Base-by-base conservation (phyloP, 2,888 invertebrate species). In the Torymus auratus region DNA sequence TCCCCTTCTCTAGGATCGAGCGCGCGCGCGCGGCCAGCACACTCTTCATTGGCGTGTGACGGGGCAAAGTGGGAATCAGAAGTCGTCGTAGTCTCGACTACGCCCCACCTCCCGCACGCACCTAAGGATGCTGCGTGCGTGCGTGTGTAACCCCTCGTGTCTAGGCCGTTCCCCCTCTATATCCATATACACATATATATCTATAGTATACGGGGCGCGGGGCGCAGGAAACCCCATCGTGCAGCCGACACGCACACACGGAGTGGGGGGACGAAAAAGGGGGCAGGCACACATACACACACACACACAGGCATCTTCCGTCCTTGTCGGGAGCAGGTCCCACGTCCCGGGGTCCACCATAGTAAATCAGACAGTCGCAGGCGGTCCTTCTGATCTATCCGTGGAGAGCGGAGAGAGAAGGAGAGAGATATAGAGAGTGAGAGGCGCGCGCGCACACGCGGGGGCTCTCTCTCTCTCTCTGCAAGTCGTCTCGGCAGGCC, bases 361-460 rank as follows among this genome's bases (percentile, higher is more conserved):
- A 88, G 88, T 89, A 90, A 90, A 90, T 90, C 90, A 90, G 90
- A 86, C 88, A 88, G 88, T 89, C 88, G 88, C 90, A 88, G 89
- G 89, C 90, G 90, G 89, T 90, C 89, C 88, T 89, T 90, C 88
- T 89, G 89, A 90, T 89, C 90, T 89, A 87, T 87, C 85, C 87
- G 84, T 81, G 83, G 28, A 15, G 23, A 85, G 58, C 58, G 84
- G 81, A 83, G 86, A 60, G 65, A 41, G 55, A 52, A 60, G 41
- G 62, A 73, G 70, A 64, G 50, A 69, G 55, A 69, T 67, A 67
- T 41, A 65, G 58, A 75, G 70, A 61, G 67, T 41, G 56, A 53
- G 71, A 64, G 78, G 56, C 72, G 67, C 53, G 61, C 67, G 61
- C 67, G 14, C 53, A 20, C 67, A 41, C 41, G 28, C 53, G 14